Conservation (phyloP, 2,797 vertebrate species). For the Malacoraja senta region DNA sequence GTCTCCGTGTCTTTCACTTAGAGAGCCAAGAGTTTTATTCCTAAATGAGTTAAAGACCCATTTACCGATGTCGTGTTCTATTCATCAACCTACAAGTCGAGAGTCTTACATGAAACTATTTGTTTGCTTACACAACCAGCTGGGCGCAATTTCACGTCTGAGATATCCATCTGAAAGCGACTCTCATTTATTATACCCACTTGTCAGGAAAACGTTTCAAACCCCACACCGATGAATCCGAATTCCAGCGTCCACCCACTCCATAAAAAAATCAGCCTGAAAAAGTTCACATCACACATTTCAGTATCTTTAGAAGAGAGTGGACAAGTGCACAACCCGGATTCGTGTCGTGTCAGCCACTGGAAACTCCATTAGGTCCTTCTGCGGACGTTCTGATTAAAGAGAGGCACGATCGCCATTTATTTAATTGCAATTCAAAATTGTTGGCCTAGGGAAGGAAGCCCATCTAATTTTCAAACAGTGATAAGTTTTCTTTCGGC, state of each 20-base stretch:
- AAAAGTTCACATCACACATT: neutral
- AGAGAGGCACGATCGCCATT: neutral
- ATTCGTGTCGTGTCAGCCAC: neutral
- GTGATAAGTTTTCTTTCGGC: constrained; percentile 11
- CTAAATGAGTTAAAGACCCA: constrained; percentile 87
- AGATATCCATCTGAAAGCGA: constrained; percentile 87
- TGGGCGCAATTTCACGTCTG: constrained; percentile 95
- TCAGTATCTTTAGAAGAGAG: neutral
- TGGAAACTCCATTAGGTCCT: neutral
- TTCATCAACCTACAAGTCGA: constrained; percentile 89
- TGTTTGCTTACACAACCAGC: constrained; percentile 95
- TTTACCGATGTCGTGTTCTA: constrained; percentile 90
- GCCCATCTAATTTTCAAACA: neutral
- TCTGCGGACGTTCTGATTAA: neutral
- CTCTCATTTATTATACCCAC: constrained; percentile 85
- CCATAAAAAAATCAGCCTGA: neutral
- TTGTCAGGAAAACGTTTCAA: constrained; percentile 80
- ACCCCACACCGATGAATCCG: constrained; percentile 51
- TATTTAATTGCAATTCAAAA: neutral
- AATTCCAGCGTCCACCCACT: neutral
- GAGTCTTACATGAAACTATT: constrained; percentile 81
- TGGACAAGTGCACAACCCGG: neutral
- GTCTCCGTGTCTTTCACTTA: constrained; percentile 58
- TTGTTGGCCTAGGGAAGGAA: neutral
- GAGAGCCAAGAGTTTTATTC: constrained; percentile 73